These are phyloP conservation scores for Chionodraco myersi DNA, from an alignment of 2,113 vertebrate species.

Conservation along the genomic window DNA sequence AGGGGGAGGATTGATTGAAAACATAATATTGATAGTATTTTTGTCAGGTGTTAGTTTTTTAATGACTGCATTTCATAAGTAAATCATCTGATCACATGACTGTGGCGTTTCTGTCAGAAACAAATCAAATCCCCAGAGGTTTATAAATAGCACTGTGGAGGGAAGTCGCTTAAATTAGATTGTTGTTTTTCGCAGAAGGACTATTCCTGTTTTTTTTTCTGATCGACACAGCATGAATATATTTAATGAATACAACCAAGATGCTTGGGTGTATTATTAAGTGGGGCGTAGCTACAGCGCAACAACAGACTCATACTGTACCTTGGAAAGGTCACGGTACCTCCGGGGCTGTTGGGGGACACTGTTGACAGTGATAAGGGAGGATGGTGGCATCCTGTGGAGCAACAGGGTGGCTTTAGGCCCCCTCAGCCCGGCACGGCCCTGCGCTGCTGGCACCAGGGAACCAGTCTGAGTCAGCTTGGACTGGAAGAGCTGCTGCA, in stretches of 20 bases:
- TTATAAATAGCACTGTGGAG: slow-evolving; percentile 63
- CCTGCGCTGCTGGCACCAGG: slow-evolving; percentile 86
- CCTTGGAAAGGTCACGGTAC: slow-evolving; percentile 90
- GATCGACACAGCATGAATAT: slow-evolving; percentile 32
- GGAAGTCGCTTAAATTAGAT: slow-evolving; percentile 61
- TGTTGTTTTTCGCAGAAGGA: slow-evolving; percentile 43
- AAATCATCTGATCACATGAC: slow-evolving; percentile 3
- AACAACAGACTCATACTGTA: slow-evolving; percentile 63
- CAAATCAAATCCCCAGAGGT: slow-evolving; percentile 64
- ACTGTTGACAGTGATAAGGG: slow-evolving; percentile 68
- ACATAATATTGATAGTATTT: neutral
- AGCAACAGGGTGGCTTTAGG: slow-evolving; percentile 87
- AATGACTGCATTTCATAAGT: slow-evolving; percentile 1
- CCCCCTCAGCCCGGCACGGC: slow-evolving; percentile 85
- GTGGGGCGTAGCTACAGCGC: neutral
- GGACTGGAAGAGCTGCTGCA: slow-evolving; percentile 94
- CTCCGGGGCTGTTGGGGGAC: slow-evolving; percentile 83
- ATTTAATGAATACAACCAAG: neutral
- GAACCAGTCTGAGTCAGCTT: slow-evolving; percentile 94
- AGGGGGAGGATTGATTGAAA: neutral
- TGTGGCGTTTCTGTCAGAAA: slow-evolving; percentile 51
- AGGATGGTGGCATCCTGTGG: slow-evolving; percentile 77
- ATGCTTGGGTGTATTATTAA: neutral
- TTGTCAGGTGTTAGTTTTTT: too few species aligned
- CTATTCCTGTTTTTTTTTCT: slow-evolving; percentile 37